Base-by-base conservation (phyloP, 2,888 invertebrate genomes). In the Anagyrus pseudococci region DNA sequence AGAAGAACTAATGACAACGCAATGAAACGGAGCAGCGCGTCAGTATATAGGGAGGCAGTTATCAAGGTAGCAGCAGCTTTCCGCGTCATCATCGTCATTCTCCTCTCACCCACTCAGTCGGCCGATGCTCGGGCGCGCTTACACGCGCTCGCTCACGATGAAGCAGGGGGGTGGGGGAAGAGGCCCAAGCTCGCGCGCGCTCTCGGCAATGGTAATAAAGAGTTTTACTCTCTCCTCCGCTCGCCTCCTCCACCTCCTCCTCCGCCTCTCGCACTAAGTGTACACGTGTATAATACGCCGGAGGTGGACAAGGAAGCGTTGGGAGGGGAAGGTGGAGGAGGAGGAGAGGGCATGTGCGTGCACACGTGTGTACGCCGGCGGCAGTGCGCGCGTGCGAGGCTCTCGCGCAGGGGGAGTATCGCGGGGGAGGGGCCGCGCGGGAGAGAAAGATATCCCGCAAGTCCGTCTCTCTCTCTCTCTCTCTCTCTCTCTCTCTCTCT, bases 221-320 rank as follows among this genome's bases (percentile, higher is more conserved):
- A n/a, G n/a, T 53, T 40, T 52, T 20, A 22, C 41, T 23, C 52
- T 52, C 41, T n/a, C n/a, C n/a, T n/a, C n/a, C n/a, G n/a, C n/a
- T 53, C 54, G 33, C 17, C 43, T 44, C 43, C 41, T n/a, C n/a
- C n/a, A n/a, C n/a, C n/a, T n/a, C n/a, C 43, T 43, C 13, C 17
- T 29, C 29, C 43, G 56, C 20, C 37, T 46, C 46, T 23, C 25
- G 44, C 62, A 49, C 41, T 53, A 53, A 44, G 58, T 64, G 58
- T 37, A 53, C 46, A 29, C 47, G 8, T 19, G 23, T 20, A 17
- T 15, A 7, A 29, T 29, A 29, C 29, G 4, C 29, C 29, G 29
- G 29, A 4, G 33, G 33, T 4, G 33, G 33, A n/a, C n/a, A n/a
- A n/a, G n/a, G n/a, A n/a, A n/a, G n/a, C n/a, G n/a, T n/a, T n/a